Evolutionary conservation across 2,888 invertebrate species (phyloP), one percentile per base, ranked within the genome.

Genomic region (Hemistola chrysoprasaria): DNA sequence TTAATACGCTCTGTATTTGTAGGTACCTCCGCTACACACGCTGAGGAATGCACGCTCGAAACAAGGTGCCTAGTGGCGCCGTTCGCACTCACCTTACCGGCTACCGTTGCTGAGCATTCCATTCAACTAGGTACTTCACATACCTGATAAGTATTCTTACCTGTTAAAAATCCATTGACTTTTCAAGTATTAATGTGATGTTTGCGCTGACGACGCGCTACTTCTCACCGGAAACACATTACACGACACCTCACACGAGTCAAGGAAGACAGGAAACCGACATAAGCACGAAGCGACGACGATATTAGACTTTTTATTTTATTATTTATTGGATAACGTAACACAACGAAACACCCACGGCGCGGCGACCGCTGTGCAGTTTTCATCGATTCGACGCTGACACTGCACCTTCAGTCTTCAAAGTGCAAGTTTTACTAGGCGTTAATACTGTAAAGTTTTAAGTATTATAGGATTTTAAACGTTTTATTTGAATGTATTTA

Each of bases 151-250:
- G 39, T 32, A 60, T 65, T 10, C 59, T 65, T 74, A 81, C 83
- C 81, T 83, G 67, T 50, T 78, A 82, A 59, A 71, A 66, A 70
- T 74, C 81, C 84, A 84, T 84, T 55, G 71, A 70, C 51, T 53
- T 53, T 39, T 33, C 44, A 42, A 40, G 29, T 52, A 56, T 23
- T 40, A 42, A 24, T 27, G 11, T 23, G 27, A 38, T 30, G 25
- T 11, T 24, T 23, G 24, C 36, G 44, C 20, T 25, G 40, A 38
- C 39, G 23, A 28, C 29, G 35, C 26, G 26, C 27, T 22, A 25
- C 33, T 35, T 23, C 11, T 53, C 38, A 53, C 44, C 40, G 28
- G 33, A 24, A 45, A 45, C 40, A 35, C 32, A 22, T 24, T 34
- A 29, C 40, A 22, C 21, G 16, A 39, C 48, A 39, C 41, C 35